Evolutionary conservation across 92 coral and sea anemone species (phyloP).

Genomic region (Parazoanthus darwini): DNA sequence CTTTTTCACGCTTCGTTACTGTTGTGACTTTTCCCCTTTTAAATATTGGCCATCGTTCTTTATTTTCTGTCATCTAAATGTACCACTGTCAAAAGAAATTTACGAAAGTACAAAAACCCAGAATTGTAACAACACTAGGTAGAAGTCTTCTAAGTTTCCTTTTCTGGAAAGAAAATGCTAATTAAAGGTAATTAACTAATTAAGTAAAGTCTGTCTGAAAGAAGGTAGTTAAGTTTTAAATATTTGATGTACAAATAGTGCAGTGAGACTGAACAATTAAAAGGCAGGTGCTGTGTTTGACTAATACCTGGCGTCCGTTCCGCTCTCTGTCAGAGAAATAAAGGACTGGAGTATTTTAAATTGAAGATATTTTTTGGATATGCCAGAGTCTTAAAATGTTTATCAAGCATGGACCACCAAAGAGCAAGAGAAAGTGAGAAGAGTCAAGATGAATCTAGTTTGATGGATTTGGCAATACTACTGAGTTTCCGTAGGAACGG

Average conservation of each 20-base stretch:
- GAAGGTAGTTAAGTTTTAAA: not conserved
- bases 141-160: not conserved
- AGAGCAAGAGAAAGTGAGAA: not conserved
- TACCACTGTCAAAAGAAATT: not conserved
- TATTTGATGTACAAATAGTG: conserved; percentile 14
- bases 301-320: not conserved
- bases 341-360: not conserved
- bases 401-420: not conserved
- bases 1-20: not conserved
- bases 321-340: not conserved
- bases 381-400: not conserved
- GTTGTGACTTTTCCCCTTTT: conserved; percentile 31
- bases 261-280: conserved; percentile 13
- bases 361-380: not conserved
- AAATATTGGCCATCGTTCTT: not conserved
- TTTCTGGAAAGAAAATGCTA: not conserved
- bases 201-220: not conserved
- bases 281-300: conserved; percentile 10
- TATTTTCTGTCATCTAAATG: not conserved
- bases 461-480: not conserved
- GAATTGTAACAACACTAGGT: not conserved
- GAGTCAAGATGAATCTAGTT: not conserved
- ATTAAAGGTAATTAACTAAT: not conserved
- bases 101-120: not conserved
- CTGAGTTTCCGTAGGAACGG: not conserved